These are phyloP conservation scores for Microcebus lehilahytsara DNA, from an alignment of 2,113 vertebrate genomes.

Conservation along the genomic window DNA sequence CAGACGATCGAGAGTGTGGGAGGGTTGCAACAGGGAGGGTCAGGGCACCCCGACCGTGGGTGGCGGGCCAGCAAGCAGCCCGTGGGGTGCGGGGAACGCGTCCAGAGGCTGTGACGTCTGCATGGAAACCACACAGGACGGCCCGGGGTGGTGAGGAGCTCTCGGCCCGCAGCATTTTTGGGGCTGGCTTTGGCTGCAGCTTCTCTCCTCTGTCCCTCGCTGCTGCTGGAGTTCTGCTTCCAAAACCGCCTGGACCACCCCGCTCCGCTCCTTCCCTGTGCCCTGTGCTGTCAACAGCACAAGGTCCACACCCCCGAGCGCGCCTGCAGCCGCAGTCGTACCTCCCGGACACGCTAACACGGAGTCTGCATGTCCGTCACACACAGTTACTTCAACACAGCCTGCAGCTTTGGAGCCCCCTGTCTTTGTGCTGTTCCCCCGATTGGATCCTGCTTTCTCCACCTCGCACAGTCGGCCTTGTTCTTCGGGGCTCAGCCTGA, in stretches of 20 bases:
- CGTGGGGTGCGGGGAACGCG: not conserved
- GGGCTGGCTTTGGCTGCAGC: not conserved
- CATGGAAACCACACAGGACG: not conserved
- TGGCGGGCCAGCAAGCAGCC: not conserved
- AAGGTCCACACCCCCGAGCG: rapidly evolving
- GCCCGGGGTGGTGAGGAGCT: too few relatives aligned
- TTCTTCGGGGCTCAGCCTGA: not conserved
- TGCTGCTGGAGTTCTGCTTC: not conserved
- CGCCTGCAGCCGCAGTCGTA: too few relatives aligned
- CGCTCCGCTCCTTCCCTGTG: not conserved
- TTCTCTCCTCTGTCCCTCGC: not conserved
- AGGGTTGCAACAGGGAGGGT: not conserved
- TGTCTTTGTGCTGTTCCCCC: not conserved
- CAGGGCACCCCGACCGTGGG: too few relatives aligned
- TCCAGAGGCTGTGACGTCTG: not conserved
- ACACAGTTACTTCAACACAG: too few relatives aligned
- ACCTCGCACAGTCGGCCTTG: not conserved
- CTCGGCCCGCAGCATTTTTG: not conserved
- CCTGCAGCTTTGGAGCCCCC: too few relatives aligned
- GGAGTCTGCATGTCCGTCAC: too few relatives aligned
- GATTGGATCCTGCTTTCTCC: not conserved
- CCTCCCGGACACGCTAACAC: not conserved
- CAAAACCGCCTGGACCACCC: rapidly evolving
- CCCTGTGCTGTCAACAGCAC: not conserved
- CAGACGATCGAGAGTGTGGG: not conserved